Percentiles rank a stretch among this genome's conserved stretches.
Evolutionary conservation across 2,888 invertebrate genomes (phyloP).

Genomic region (Galerucella calmariensis): DNA sequence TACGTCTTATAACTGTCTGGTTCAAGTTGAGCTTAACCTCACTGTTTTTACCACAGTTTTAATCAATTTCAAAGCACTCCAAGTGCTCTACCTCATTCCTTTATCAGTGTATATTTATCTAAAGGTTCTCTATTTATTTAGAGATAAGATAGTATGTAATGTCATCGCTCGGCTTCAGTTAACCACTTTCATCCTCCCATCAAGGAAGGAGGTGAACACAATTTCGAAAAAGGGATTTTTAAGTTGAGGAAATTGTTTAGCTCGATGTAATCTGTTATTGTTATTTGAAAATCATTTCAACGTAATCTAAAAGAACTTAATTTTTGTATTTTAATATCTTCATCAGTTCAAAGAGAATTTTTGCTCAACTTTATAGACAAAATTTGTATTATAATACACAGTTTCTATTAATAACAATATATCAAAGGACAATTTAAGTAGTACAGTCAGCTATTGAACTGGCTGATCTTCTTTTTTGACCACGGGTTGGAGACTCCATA

Average conservation of each 20-base stretch:
- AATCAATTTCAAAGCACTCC: conserved; percentile 65
- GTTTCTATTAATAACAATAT: too few species aligned
- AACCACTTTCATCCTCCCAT: conserved; percentile 46
- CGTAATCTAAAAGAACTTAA: too few species aligned
- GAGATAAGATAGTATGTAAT: conserved; percentile 59
- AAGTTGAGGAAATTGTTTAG: neutral
- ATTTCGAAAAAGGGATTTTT: neutral
- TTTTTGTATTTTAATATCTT: too few species aligned
- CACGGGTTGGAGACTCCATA: too few species aligned
- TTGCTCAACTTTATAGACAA: too few species aligned
- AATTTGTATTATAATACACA: too few species aligned
- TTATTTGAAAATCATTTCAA: too few species aligned
- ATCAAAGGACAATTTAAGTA: too few species aligned
- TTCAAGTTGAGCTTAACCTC: conserved; percentile 59
- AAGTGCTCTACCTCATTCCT: conserved; percentile 60
- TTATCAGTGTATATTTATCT: conserved; percentile 64
- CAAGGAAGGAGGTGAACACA: neutral
- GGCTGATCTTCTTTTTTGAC: too few species aligned
- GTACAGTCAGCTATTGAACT: too few species aligned
- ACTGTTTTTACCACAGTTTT: conserved; percentile 61
- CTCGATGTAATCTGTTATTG: too few species aligned
- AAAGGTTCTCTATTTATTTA: conserved; percentile 63
- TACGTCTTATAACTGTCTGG: conserved; percentile 6
- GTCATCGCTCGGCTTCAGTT: conserved; percentile 55
- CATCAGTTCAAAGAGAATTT: too few species aligned